phyloP scores from a whole-genome alignment of 2,797 vertebrate species.

The Gallinago nigripennis region DNA sequence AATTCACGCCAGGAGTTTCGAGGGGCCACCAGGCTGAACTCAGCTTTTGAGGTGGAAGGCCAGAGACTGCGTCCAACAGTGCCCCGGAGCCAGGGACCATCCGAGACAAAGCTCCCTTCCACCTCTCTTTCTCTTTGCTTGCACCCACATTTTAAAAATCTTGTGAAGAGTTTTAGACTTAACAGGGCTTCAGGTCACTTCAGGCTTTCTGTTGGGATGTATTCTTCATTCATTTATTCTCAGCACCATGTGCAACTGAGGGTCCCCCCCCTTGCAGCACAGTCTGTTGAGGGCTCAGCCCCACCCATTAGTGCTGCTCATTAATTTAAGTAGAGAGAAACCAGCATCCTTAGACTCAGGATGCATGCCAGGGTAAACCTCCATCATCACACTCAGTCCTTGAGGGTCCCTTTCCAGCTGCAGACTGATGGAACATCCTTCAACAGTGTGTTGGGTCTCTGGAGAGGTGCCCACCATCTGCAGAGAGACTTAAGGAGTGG shows the following conservation, averaged over 20 bases:
- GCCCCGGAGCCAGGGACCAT: neutral
- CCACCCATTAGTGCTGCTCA: neutral
- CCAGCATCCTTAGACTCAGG: accelerated
- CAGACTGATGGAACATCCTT: neutral
- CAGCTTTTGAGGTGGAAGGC: neutral
- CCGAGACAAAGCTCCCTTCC: neutral
- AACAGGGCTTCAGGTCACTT: neutral
- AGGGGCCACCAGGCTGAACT: neutral
- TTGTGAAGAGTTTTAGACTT: neutral
- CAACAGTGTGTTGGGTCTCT: neutral
- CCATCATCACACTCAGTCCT: neutral
- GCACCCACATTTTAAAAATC: neutral
- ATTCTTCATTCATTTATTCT: neutral
- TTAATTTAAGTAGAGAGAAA: neutral
- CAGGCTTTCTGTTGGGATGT: neutral
- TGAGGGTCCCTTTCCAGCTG: neutral
- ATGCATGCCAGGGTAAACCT: neutral
- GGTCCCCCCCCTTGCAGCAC: neutral
- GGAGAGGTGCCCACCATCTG: neutral
- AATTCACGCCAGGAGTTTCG: constrained; percentile 1
- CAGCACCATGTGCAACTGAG: neutral
- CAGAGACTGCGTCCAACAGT: neutral
- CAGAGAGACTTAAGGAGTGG: neutral
- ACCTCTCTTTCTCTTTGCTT: neutral
- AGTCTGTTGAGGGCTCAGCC: neutral